Conservation (phyloP, 2,797 vertebrate genomes). For the Cygnus olor region DNA sequence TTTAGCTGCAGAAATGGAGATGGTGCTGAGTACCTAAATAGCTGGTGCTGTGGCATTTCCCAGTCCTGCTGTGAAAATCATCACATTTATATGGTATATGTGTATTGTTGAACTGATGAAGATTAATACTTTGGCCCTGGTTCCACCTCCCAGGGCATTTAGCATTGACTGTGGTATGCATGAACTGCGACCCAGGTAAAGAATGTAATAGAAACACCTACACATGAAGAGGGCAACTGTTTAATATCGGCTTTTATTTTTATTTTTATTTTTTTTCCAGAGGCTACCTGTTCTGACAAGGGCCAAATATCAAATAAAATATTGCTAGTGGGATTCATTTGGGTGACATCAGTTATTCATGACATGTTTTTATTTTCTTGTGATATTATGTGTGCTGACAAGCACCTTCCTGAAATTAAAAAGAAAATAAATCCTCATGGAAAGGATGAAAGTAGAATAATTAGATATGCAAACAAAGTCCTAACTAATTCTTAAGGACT, state of each 20-base stretch:
- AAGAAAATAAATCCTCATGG: background rate
- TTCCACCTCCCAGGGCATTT: background rate
- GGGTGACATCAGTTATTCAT: background rate
- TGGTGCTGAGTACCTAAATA: accelerated
- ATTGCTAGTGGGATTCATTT: background rate
- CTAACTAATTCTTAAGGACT: background rate
- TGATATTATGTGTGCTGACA: background rate
- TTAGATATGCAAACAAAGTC: background rate
- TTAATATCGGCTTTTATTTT: background rate
- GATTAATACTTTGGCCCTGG: background rate
- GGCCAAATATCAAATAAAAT: background rate
- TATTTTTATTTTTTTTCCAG: background rate
- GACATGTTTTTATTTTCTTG: background rate
- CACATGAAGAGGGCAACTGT: background rate
- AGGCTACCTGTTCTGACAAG: background rate
- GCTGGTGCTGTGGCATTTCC: background rate
- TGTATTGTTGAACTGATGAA: background rate
- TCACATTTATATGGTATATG: background rate
- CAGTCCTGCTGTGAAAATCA: background rate
- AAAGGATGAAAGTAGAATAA: background rate
- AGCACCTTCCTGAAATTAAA: background rate
- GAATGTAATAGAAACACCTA: background rate
- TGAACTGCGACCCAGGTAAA: background rate
- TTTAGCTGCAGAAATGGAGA: background rate
- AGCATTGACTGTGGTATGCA: background rate